A percentile compares a stretch with the other conserved stretches of the same genome.
These are phyloP conservation scores for Leptarthrus brevirostris DNA, from an alignment of 2,888 invertebrate species.

Conservation along the genomic window DNA sequence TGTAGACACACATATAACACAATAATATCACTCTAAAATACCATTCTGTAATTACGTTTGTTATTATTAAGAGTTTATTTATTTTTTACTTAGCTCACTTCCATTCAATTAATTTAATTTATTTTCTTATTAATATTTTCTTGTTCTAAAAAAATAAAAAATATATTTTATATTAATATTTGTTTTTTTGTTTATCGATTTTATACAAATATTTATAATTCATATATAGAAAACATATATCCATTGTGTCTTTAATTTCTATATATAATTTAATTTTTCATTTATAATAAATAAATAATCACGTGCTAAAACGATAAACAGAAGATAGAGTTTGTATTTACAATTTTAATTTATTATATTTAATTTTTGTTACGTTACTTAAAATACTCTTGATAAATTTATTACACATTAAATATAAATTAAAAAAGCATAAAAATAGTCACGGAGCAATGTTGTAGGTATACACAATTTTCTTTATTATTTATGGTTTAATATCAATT, in stretches of 20 bases:
- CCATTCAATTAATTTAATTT: slow-evolving; percentile 14
- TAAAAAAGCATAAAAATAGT: slow-evolving; percentile 38
- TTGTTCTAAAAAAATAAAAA: slow-evolving; percentile 47
- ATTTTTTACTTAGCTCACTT: slow-evolving; percentile 18
- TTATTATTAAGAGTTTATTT: neutral
- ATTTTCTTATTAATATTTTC: slow-evolving; percentile 34
- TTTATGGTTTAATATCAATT: slow-evolving; percentile 42
- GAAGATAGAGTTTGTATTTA: slow-evolving; percentile 29
- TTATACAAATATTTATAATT: slow-evolving; percentile 46
- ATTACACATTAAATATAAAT: slow-evolving; percentile 26
- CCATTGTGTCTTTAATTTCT: slow-evolving; percentile 23
- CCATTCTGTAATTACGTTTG: slow-evolving; percentile 8
- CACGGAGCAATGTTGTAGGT: slow-evolving; percentile 26
- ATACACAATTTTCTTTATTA: slow-evolving; percentile 20
- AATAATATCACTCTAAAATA: slow-evolving; percentile 30
- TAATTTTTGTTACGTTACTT: neutral
- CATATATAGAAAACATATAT: slow-evolving; percentile 33
- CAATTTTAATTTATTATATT: slow-evolving; percentile 2
- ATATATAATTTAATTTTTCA: slow-evolving; percentile 36
- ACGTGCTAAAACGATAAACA: slow-evolving; percentile 39
- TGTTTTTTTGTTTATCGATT: slow-evolving; percentile 38
- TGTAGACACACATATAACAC: slow-evolving; percentile 38
- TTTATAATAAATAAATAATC: slow-evolving; percentile 45
- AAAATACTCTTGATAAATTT: slow-evolving; percentile 9
- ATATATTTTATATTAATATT: slow-evolving; percentile 46